phyloP scores from a whole-genome alignment of 1,140 invertebrate species.

The Ceratina calcarata region DNA sequence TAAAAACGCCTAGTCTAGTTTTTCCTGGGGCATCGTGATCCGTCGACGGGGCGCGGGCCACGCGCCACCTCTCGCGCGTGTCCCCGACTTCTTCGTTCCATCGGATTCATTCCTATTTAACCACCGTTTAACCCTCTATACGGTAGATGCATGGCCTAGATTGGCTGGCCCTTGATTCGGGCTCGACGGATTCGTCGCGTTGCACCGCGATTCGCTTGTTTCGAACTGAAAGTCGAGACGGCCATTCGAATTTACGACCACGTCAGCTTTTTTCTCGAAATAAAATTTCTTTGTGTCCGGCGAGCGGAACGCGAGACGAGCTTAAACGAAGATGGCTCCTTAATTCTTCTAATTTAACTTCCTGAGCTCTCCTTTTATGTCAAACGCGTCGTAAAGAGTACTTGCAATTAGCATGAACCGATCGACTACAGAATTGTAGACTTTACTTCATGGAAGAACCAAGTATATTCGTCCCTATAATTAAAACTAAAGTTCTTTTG shows the following conservation, averaged over 20 bases:
- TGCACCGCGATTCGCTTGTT: not conserved
- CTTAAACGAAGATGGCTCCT: too few species aligned
- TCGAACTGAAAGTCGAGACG: not conserved
- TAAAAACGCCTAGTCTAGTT: slow-evolving; percentile 80
- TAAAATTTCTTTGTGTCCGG: not conserved
- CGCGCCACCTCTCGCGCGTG: slow-evolving; percentile 60
- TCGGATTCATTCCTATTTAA: slow-evolving; percentile 58
- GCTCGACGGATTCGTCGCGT: rapidly evolving
- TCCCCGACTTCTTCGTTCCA: slow-evolving; percentile 68
- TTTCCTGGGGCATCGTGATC: slow-evolving; percentile 74
- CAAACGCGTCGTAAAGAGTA: too few species aligned
- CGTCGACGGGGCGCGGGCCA: slow-evolving; percentile 63
- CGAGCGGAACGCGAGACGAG: not conserved
- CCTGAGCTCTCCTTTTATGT: too few species aligned
- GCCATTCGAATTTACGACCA: not conserved
- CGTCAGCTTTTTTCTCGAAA: slow-evolving; percentile 1
- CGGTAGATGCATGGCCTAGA: slow-evolving; percentile 23
- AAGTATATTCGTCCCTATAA: too few species aligned
- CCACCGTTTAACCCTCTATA: slow-evolving; percentile 17
- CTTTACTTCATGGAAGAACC: too few species aligned
- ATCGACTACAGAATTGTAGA: not conserved
- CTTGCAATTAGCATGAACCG: too few species aligned
- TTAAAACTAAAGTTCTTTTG: too few species aligned
- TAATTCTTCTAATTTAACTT: too few species aligned
- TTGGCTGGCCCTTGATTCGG: not conserved